phyloP scores from a whole-genome alignment of 2,113 vertebrate species.

The Mormyrus iriodes region DNA sequence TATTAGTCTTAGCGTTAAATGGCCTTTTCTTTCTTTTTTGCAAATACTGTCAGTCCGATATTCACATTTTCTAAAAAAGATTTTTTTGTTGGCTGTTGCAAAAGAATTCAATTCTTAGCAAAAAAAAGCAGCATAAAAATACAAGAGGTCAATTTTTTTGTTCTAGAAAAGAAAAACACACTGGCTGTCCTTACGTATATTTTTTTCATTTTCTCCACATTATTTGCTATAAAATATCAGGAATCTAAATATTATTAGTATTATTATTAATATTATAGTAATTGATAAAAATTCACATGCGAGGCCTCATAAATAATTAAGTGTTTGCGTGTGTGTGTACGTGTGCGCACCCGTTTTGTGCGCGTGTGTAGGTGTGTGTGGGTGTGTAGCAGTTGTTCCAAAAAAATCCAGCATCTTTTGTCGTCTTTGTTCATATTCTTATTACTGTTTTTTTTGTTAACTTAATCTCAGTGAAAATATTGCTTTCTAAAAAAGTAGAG shows the following conservation, averaged over 20 bases:
- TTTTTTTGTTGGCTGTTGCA: conserved; percentile 75
- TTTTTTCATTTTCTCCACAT: conserved; percentile 53
- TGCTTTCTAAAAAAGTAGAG: conserved; percentile 72
- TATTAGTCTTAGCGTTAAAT: conserved; percentile 60
- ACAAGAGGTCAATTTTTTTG: conserved; percentile 72
- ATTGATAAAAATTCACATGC: conserved; percentile 77
- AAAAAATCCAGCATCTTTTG: conserved; percentile 72
- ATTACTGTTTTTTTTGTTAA: conserved; percentile 57
- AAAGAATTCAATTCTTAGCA: conserved; percentile 76
- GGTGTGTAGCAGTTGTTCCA: conserved; percentile 64
- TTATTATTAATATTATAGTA: conserved; percentile 73
- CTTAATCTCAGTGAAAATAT: conserved; percentile 74
- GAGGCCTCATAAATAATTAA: conserved; percentile 70
- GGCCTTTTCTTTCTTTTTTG: conserved; percentile 63
- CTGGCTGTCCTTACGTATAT: conserved; percentile 59
- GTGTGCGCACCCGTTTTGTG: background rate
- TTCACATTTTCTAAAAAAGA: conserved; percentile 69
- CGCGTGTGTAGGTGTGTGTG: conserved; percentile 59
- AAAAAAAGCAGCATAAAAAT: conserved; percentile 82
- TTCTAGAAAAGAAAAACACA: conserved; percentile 68
- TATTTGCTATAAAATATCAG: conserved; percentile 77
- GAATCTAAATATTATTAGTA: conserved; percentile 77
- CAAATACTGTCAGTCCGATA: conserved; percentile 70
- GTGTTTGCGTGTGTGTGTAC: conserved; percentile 32
- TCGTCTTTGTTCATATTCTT: conserved; percentile 63